Evolutionary conservation across 2,797 vertebrate species (phyloP), one percentile per base, ranked within the genome.

Genomic region (Furcifer pardalis): DNA sequence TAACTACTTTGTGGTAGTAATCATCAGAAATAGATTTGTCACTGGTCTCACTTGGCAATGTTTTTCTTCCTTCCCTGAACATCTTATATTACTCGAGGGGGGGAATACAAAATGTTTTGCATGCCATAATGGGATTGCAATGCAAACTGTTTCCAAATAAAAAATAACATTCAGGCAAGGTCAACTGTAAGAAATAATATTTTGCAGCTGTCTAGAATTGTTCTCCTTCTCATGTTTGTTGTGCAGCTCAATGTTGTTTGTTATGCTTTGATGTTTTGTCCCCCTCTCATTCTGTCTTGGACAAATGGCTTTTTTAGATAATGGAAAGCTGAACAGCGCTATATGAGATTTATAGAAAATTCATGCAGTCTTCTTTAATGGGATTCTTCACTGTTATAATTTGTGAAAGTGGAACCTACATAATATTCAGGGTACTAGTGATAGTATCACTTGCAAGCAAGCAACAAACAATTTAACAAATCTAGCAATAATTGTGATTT

Each of bases 111-210:
- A 40, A 72, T 78, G n/a, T 78, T 92, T 90, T 76, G 1, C n/a
- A 68, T 49, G 60, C 19, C 5, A 5, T 83, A 87, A 90, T 91
- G 65, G 89, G 46, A 76, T 90, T 94, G 92, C 35, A 91, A 85
- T 85, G 84, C 56, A 87, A 44, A 91, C 52, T 63, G 63, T 69
- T 92, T 92, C 44, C 83, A 74, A 88, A 46, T 75, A 23, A 52
- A 42, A 88, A 90, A 86, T 10, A 73, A 85, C n/a, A 78, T 91
- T 88, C 86, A 77, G 21, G 63, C 35, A 86, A 78, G 60, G 80
- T 92, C 77, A 92, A 6, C 35, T 66, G 15, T 40, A 85, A 89
- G 79, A 83, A 89, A 87, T 86, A 85, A 35, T 71, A 35, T 56
- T 89, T 87, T 71, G 37, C 19, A 68, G 52, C 66, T 75, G 74